Evolutionary conservation across 2,113 vertebrate species (phyloP), one percentile per base, ranked within the genome.

Genomic region (Beaufortia kweichowensis): DNA sequence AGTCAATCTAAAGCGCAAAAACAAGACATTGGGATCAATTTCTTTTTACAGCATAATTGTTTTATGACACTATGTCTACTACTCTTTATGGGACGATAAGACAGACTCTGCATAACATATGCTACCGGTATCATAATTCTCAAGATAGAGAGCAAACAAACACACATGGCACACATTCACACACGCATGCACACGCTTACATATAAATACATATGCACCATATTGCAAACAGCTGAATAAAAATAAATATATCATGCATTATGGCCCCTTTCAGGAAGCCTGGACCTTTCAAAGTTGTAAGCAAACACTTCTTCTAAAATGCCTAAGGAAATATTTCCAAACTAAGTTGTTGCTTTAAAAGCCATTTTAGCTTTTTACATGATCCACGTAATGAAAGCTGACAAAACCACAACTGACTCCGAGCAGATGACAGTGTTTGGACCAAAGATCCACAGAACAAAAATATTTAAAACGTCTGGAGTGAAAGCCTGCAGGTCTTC

Each of bases 71-170:
- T 0, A 19, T 8, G 80, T 85, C 85, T 84, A 82, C 79, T 15
- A 29, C n/a, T n/a, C 62, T 53, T 78, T 79, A 82, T 79, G 62
- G 48, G 69, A 8, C 11, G 72, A 87, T 86, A 88, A 78, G 81
- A 62, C 15, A 56, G 75, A 41, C 41, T 53, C 79, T 77, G 85
- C 79, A 75, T 83, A 85, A 79, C 88, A 86, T 88, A 84, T 90
- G 91, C 85, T 80, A 60, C 76, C 53, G 69, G 72, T 70, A 65
- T 67, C 66, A 76, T 89, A 88, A 88, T 89, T 83, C 73, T 62
- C 80, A 86, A n/a, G n/a, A n/a, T n/a, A n/a, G n/a, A n/a, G n/a
- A n/a, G n/a, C 28, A 70, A 28, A 56, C 26, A 61, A 17, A 71
- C 15, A 9, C 50, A 73, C 35, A 60, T n/a, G n/a, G n/a, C n/a